These are phyloP conservation scores for Cybosia mesomella DNA, from an alignment of 2,888 invertebrate species.

Conservation along the genomic window DNA sequence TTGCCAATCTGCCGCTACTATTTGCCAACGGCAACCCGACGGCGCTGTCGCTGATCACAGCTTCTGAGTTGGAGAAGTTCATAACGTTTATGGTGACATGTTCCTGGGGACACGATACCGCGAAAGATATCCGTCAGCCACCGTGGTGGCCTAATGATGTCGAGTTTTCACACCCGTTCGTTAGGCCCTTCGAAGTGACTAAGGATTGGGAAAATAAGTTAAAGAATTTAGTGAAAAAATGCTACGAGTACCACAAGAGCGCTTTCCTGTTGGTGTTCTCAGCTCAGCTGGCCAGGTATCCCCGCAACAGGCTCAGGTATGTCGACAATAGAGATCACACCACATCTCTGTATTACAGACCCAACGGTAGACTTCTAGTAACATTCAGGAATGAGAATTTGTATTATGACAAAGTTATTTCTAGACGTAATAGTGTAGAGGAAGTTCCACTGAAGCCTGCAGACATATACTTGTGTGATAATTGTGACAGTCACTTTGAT, in stretches of 20 bases:
- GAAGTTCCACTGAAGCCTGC: slow-evolving; percentile 87
- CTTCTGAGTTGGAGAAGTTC: slow-evolving; percentile 89
- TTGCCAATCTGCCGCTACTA: slow-evolving; percentile 91
- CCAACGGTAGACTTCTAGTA: slow-evolving; percentile 89
- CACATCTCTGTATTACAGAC: slow-evolving; percentile 90
- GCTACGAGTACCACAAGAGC: slow-evolving; percentile 91
- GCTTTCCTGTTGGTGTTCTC: slow-evolving; percentile 90
- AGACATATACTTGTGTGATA: slow-evolving; percentile 92
- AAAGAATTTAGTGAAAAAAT: slow-evolving; percentile 89
- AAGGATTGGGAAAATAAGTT: slow-evolving; percentile 88
- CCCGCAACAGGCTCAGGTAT: slow-evolving; percentile 88
- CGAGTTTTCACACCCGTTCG: slow-evolving; percentile 88
- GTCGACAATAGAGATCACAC: slow-evolving; percentile 91
- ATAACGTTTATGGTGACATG: slow-evolving; percentile 92
- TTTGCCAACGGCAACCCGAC: slow-evolving; percentile 91
- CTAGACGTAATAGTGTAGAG: slow-evolving; percentile 41
- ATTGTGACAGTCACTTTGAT: slow-evolving; percentile 91
- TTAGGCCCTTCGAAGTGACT: slow-evolving; percentile 79
- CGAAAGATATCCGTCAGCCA: slow-evolving; percentile 87
- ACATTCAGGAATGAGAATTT: slow-evolving; percentile 92
- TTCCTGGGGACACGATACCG: slow-evolving; percentile 89
- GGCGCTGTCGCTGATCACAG: slow-evolving; percentile 88
- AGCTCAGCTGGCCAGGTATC: slow-evolving; percentile 89
- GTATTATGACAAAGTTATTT: slow-evolving; percentile 76
- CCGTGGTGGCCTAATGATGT: slow-evolving; percentile 91